Evolutionary conservation across 2,888 invertebrate genomes (phyloP).

Genomic region (Tuta absoluta): DNA sequence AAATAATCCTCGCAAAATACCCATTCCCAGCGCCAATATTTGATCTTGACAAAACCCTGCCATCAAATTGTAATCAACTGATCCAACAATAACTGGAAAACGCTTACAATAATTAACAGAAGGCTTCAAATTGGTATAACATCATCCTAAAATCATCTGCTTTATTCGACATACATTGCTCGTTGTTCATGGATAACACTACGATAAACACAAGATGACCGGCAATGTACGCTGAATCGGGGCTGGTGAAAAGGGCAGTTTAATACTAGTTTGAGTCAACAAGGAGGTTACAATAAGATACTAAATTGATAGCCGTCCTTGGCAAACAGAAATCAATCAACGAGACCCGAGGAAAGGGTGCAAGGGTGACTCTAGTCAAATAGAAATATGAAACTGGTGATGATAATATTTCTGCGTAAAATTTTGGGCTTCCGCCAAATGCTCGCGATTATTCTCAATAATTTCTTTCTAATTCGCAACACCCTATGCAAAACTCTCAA

Average conservation of each 20-base stretch:
- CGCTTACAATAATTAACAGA: conserved; percentile 69
- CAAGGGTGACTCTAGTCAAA: background rate
- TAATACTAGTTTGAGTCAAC: background rate
- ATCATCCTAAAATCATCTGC: too few relatives aligned
- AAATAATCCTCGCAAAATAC: conserved; percentile 16
- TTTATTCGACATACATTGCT: background rate
- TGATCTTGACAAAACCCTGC: conserved; percentile 15
- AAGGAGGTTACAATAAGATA: conserved; percentile 72
- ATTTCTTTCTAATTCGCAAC: too few relatives aligned
- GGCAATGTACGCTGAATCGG: too few relatives aligned
- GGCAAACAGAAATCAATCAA: conserved; percentile 80
- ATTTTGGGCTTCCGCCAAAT: background rate
- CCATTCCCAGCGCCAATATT: conserved; percentile 14
- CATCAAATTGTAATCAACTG: conserved; percentile 43
- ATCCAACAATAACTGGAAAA: conserved; percentile 50
- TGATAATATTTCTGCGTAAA: background rate
- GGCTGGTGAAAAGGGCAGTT: too few relatives aligned
- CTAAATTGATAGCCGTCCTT: conserved; percentile 68
- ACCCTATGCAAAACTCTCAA: too few relatives aligned
- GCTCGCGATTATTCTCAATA: too few relatives aligned
- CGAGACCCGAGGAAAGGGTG: conserved; percentile 31
- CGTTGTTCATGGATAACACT: background rate
- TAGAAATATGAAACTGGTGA: conserved; percentile 6
- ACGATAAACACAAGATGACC: too few relatives aligned
- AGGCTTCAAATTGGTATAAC: background rate